phyloP scores from a whole-genome alignment of 2,797 vertebrate species.

The Spatula clypeata region DNA sequence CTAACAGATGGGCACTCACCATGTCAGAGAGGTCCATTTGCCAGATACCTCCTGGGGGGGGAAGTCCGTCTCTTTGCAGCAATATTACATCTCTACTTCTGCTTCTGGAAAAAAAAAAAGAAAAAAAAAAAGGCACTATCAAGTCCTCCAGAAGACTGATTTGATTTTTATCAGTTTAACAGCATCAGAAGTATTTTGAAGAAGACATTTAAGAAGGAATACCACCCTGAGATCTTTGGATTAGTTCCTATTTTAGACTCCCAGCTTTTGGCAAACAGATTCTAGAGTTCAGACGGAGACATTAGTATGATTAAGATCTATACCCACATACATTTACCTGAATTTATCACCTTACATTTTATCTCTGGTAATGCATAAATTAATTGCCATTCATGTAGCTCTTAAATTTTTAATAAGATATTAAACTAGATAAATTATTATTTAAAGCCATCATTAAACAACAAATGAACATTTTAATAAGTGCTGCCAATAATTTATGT shows the following conservation, averaged over 20 bases:
- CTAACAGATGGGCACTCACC: neutral
- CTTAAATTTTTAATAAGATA: slow-evolving; percentile 18
- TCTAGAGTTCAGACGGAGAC: neutral
- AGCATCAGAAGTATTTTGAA: neutral
- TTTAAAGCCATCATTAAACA: slow-evolving; percentile 32
- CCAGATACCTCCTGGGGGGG: accelerated
- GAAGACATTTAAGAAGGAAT: neutral
- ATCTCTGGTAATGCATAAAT: neutral
- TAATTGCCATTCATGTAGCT: neutral
- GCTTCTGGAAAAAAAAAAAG: neutral
- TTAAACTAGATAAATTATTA: neutral
- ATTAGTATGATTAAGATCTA: neutral
- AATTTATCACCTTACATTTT: neutral
- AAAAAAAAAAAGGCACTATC: neutral
- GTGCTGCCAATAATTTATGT: neutral
- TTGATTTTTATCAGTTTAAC: neutral
- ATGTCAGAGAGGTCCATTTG: neutral
- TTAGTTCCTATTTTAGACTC: neutral
- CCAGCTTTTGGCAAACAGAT: neutral
- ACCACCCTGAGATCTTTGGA: neutral
- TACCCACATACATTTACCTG: neutral
- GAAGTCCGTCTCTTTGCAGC: neutral
- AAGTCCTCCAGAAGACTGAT: neutral
- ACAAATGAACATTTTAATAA: slow-evolving; percentile 35
- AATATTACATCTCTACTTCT: neutral